Evolutionary conservation across 2,888 invertebrate genomes (phyloP), one percentile per base, ranked within the genome.

Genomic region (Drosophila siamana): DNA sequence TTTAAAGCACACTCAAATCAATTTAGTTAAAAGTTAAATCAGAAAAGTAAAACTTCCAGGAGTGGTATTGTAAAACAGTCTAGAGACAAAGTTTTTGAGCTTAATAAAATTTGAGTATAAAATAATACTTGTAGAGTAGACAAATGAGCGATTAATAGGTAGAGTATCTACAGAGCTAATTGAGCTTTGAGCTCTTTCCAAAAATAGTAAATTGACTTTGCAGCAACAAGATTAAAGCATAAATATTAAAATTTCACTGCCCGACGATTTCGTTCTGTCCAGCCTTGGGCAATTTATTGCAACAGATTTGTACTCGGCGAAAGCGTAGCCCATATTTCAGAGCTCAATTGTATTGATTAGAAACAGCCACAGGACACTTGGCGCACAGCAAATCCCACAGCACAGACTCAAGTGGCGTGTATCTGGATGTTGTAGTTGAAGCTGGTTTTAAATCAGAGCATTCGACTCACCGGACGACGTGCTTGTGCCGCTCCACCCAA

Each of bases 401-500:
- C 24, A 9, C 36, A 11, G 30, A 67, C 33, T 55, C 46, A 46
- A 24, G 13, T 15, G 3, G 8, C 16, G 8, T 43, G 4, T 19
- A 9, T 26, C 13, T 41, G 8, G 40, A 22, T 59, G 7, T 50
- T 63, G 16, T 9, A 36, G 16, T 13, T 33, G 33, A 33, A 33
- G 5, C 33, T 51, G 38, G 9, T 30, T 46, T 51, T 64, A 24
- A 43, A 69, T 61, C 55, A 48, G 26, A 15, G 16, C 22, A 15
- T 30, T 46, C 16, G 22, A 78, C 93, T 92, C 90, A 97, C 97
- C 96, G 95, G 43, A 97, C 97, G 56, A 97, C 96, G 89, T 97
- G 97, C 92, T 97, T 97, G 90, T 97, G 97, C 38, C 97, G 93
- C 88, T 97, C 97, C 26, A 97, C 97, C 97, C 97, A 97, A 89